Base-by-base conservation (phyloP, 2,888 invertebrate genomes). In the Eugnorisma glareosa region DNA sequence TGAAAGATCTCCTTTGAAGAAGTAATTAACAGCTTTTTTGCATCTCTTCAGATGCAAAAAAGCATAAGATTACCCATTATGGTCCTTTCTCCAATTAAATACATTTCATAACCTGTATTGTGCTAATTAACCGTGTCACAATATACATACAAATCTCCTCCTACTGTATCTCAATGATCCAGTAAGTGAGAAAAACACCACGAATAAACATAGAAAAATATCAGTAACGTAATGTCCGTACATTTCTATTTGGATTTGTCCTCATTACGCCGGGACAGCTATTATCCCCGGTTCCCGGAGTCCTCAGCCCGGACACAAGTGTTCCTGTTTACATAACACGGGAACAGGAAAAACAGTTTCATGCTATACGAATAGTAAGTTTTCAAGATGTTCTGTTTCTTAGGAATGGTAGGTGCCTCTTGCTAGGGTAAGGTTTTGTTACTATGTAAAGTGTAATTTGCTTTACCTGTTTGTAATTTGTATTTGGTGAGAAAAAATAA, bases 201-300 rank as follows among this genome's bases (percentile, higher is more conserved):
- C 61, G 21, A 82, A 51, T 43, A 48, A 59, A 51, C 51, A 35
- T 6, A 54, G 18, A 43, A 76, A 28, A 45, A 67, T 67, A 67
- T 59, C 51, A 40, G 35, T 67, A 61, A 31, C 69, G 45, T 67
- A 57, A 63, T 59, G 48, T 67, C 24, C 31, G 40, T 54, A 67
- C 51, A 59, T 54, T 64, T 48, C 24, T 43, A 43, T 83, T 69
- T 13, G 48, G 54, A 81, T 81, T 84, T 71, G 80, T 80, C 67
- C 84, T 81, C 80, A 84, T 81, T 81, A 84, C 61, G 18, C 24
- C 45, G 80, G 57, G 67, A 79, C 69, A 79, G 70, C 59, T 69
- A 84, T 80, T 83, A 83, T 80, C 43, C 77, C 48, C 43, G 35
- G 57, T 13, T 18, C 59, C 74, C 37, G 18, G 40, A 6, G 37